These are phyloP conservation scores for Amia ocellicauda DNA, from an alignment of 2,113 vertebrate species.

Conservation along the genomic window DNA sequence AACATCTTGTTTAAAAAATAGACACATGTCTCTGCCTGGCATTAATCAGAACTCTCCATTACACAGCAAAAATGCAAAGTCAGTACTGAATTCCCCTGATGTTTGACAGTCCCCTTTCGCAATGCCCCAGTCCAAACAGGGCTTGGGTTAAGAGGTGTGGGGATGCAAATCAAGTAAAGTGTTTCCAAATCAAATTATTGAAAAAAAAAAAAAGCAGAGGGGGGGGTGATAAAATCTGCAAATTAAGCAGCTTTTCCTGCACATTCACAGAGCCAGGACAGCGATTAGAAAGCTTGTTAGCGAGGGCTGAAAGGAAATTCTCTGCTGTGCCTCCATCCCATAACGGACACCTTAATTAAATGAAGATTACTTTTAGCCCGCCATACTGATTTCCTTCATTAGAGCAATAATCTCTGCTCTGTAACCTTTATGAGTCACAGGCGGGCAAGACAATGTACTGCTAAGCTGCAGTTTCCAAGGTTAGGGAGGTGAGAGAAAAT, in stretches of 20 bases:
- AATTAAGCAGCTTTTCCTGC: not conserved
- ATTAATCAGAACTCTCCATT: too few relatives aligned
- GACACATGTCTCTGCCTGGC: too few relatives aligned
- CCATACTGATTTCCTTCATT: conserved; percentile 11
- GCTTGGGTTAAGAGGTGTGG: conserved; percentile 23
- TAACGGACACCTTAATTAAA: conserved; percentile 17
- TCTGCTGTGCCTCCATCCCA: not conserved
- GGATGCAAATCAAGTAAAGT: conserved; percentile 22
- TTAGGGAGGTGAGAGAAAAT: not conserved
- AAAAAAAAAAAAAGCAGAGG: conserved; percentile 15
- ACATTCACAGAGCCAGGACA: not conserved
- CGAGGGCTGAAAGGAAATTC: not conserved
- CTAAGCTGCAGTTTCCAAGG: not conserved
- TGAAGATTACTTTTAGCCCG: conserved; percentile 7
- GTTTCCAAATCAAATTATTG: conserved; percentile 31
- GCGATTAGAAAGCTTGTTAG: conserved; percentile 9
- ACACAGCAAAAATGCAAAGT: too few relatives aligned
- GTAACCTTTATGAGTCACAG: not conserved
- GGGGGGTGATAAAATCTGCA: not conserved
- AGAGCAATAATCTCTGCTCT: conserved; percentile 4
- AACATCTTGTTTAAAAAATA: too few relatives aligned
- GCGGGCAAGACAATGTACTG: not conserved
- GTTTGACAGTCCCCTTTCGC: too few relatives aligned
- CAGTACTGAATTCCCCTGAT: too few relatives aligned
- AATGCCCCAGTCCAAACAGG: not conserved